Evolutionary conservation across 2,113 vertebrate genomes (phyloP).

Genomic region (Notothenia rossii): DNA sequence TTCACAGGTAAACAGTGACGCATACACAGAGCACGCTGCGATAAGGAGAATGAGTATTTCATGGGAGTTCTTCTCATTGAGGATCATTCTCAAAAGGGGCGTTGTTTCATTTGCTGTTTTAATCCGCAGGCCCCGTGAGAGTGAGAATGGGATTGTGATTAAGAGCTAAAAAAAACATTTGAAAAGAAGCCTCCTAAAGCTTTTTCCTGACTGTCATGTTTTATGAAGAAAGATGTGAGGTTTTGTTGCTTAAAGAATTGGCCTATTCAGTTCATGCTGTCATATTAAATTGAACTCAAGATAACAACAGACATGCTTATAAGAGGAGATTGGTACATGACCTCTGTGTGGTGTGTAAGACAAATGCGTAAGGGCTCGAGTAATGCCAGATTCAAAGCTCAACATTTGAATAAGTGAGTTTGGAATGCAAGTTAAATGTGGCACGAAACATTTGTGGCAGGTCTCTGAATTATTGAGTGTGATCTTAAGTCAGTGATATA

Average conservation of each 20-base stretch:
- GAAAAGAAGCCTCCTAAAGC: neutral
- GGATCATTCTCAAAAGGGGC: slow-evolving; percentile 4
- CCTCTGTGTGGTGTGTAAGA: neutral
- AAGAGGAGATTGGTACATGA: slow-evolving; percentile 3
- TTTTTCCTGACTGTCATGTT: neutral
- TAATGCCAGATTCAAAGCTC: neutral
- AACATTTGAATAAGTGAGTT: slow-evolving; percentile 34
- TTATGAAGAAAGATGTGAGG: neutral
- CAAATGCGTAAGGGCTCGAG: slow-evolving; percentile 23
- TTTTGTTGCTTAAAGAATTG: neutral
- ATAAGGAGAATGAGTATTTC: slow-evolving; percentile 21
- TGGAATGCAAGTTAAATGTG: slow-evolving; percentile 43
- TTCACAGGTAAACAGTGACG: slow-evolving; percentile 42
- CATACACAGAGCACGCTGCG: slow-evolving; percentile 14
- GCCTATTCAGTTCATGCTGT: slow-evolving; percentile 14
- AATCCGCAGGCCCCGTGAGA: neutral
- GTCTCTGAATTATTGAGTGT: slow-evolving; percentile 61
- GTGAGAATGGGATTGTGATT: slow-evolving; percentile 3
- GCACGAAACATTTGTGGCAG: slow-evolving; percentile 54
- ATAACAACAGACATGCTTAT: slow-evolving; percentile 15
- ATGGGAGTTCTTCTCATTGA: slow-evolving; percentile 21
- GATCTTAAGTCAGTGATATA: slow-evolving; percentile 50
- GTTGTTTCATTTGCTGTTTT: neutral
- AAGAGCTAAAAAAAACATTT: slow-evolving; percentile 7
- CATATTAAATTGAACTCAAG: slow-evolving; percentile 12